Conservation (phyloP, 2,888 invertebrate species). For the Zonitis immaculata region DNA sequence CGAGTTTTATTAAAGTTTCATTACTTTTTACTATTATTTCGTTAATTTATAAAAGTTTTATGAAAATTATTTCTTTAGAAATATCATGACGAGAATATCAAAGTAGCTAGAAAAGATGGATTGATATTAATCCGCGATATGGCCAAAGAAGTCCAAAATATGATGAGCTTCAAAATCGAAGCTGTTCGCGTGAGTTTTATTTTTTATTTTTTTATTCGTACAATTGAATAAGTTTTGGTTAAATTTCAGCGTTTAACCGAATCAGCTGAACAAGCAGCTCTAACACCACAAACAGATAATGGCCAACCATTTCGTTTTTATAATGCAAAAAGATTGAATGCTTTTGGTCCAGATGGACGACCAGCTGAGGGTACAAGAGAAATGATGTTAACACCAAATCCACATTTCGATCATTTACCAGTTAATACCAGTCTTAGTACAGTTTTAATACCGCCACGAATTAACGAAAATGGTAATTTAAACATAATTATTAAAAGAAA, state of each 20-base stretch:
- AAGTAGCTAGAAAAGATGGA: slow-evolving; percentile 79
- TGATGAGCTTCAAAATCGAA: slow-evolving; percentile 90
- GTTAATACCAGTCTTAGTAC: slow-evolving; percentile 82
- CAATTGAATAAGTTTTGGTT: neutral
- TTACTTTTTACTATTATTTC: neutral
- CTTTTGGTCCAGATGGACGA: slow-evolving; percentile 70
- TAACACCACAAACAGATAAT: slow-evolving; percentile 56
- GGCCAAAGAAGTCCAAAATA: slow-evolving; percentile 85
- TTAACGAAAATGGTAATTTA: slow-evolving; percentile 67
- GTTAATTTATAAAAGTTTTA: no score
- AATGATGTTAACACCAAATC: slow-evolving; percentile 67
- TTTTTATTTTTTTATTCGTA: no score
- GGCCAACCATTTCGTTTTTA: slow-evolving; percentile 58
- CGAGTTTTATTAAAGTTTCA: neutral
- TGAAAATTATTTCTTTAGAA: no score
- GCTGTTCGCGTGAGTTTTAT: slow-evolving; percentile 78
- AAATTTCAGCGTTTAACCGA: slow-evolving; percentile 88
- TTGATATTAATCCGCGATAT: slow-evolving; percentile 79
- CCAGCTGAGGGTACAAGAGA: slow-evolving; percentile 66
- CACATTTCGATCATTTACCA: slow-evolving; percentile 81
- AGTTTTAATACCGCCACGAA: slow-evolving; percentile 79
- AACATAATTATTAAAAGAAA: no score
- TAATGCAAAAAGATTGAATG: slow-evolving; percentile 78
- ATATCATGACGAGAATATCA: slow-evolving; percentile 72
- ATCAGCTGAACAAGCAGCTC: slow-evolving; percentile 82